A percentile compares a stretch with the other conserved stretches of the same genome.
Conservation (phyloP, 2,888 invertebrate genomes). For the Sepiola atlantica region DNA sequence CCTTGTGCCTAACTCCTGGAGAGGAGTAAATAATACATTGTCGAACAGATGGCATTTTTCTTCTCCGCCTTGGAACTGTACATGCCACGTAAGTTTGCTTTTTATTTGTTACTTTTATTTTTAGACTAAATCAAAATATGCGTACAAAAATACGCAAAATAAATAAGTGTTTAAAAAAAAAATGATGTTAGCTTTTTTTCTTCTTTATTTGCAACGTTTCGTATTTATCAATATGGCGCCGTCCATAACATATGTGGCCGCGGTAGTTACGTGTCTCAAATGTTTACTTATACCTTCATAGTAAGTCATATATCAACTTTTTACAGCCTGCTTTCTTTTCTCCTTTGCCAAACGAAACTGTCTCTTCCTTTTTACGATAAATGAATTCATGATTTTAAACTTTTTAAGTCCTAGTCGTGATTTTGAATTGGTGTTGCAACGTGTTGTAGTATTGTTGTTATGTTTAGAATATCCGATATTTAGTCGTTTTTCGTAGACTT, state of each 20-base stretch:
- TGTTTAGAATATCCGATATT: not conserved
- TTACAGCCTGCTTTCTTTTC: not conserved
- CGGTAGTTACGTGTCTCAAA: conserved; percentile 60
- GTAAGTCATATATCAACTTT: conserved; percentile 55
- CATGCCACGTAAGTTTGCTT: too few species aligned
- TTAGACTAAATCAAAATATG: not conserved
- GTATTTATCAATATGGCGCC: not conserved
- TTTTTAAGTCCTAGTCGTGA: too few species aligned
- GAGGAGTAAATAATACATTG: too few species aligned
- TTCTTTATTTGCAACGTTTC: not conserved
- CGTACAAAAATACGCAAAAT: not conserved
- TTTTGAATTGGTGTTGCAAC: too few species aligned
- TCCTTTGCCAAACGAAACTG: not conserved
- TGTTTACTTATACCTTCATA: conserved; percentile 66
- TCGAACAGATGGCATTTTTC: too few species aligned
- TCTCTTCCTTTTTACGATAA: not conserved
- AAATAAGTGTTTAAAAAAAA: not conserved
- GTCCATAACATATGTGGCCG: conserved; percentile 52
- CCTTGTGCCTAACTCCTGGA: too few species aligned
- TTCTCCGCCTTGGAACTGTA: too few species aligned
- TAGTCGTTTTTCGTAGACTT: not conserved
- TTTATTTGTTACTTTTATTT: not conserved
- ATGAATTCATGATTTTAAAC: too few species aligned
- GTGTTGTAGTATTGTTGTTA: too few species aligned
- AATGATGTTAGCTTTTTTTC: not conserved